These are phyloP conservation scores for Seriola aureovittata DNA, from an alignment of 2,113 vertebrate species.

Conservation along the genomic window DNA sequence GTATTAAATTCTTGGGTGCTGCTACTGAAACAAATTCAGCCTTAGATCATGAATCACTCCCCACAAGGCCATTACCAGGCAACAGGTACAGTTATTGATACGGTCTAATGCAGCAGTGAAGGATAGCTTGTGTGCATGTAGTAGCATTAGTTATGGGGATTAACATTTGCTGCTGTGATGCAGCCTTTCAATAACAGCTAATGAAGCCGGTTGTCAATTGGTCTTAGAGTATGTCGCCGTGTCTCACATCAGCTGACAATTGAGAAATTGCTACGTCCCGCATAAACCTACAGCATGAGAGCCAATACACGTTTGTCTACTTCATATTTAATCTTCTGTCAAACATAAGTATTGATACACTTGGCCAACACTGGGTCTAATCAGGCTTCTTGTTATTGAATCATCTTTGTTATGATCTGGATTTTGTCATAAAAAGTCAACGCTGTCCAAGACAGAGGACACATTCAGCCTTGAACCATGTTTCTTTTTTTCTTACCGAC, in stretches of 20 bases:
- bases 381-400: not conserved
- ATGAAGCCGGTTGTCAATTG: constrained; percentile 17
- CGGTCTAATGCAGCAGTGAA: constrained; percentile 46
- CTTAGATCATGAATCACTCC: constrained; percentile 60
- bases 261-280: not conserved
- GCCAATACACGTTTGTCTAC: not conserved
- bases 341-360: no score
- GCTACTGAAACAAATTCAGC: constrained; percentile 28
- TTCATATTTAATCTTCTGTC: not conserved
- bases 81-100: constrained; percentile 56
- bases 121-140: constrained; percentile 59
- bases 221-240: constrained; percentile 11
- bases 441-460: constrained; percentile 1
- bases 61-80: constrained; percentile 22
- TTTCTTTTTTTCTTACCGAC: not conserved
- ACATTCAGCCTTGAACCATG: not conserved
- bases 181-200: constrained; percentile 31
- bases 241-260: constrained; percentile 18
- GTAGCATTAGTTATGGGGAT: constrained; percentile 62
- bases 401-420: not conserved
- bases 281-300: not conserved
- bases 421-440: constrained; percentile 6
- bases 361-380: not conserved
- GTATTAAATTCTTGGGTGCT: not conserved
- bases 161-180: constrained; percentile 35